A percentile compares a stretch with the other conserved stretches of the same genome.
Conservation (phyloP, 2,888 invertebrate genomes). For the Galeopsomyia nigrocyanea region DNA sequence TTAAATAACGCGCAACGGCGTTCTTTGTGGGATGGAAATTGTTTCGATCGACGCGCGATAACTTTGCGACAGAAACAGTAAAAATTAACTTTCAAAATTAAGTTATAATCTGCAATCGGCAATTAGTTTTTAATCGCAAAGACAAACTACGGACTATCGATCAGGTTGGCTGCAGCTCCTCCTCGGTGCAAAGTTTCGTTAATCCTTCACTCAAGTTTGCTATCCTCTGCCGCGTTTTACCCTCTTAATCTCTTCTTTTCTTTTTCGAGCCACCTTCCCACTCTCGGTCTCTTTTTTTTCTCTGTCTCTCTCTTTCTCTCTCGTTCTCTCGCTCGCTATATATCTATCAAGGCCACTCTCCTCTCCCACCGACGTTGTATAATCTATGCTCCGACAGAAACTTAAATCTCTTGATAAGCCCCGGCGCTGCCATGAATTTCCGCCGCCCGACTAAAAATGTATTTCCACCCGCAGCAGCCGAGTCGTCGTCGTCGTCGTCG, state of each 20-base stretch:
- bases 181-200: too few species aligned
- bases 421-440: conserved; percentile 46
- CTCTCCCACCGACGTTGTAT: conserved; percentile 36
- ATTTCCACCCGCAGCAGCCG: conserved; percentile 23
- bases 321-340: too few species aligned
- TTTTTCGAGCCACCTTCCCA: conserved; percentile 37
- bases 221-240: conserved; percentile 19
- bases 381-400: conserved; percentile 54
- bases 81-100: too few species aligned
- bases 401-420: conserved; percentile 66
- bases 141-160: too few species aligned
- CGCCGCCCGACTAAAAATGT: conserved; percentile 31
- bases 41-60: too few species aligned
- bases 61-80: too few species aligned
- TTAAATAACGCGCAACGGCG: too few species aligned
- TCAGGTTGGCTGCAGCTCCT: too few species aligned
- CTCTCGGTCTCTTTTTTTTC: background rate
- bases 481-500: background rate
- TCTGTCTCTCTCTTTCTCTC: background rate
- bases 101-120: too few species aligned
- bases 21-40: too few species aligned
- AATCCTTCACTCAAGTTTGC: conserved; percentile 37
- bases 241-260: conserved; percentile 33
- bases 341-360: conserved; percentile 44
- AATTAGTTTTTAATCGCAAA: too few species aligned